Evolutionary conservation across 2,113 vertebrate species (phyloP).

Genomic region (Neofelis nebulosa): DNA sequence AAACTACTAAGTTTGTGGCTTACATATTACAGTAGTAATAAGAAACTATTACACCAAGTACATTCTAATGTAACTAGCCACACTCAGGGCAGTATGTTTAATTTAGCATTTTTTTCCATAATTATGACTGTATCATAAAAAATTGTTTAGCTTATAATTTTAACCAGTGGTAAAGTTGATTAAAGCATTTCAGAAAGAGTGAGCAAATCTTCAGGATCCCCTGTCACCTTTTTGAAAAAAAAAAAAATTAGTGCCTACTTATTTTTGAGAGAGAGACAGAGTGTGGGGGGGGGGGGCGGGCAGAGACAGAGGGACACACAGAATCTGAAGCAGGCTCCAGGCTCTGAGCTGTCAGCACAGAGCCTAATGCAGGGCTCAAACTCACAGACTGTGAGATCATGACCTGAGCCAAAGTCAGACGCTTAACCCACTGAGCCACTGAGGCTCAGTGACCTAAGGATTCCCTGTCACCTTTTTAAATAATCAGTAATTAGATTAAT

Average conservation of each 20-base stretch:
- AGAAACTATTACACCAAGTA: not conserved
- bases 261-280: too few relatives aligned
- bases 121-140: not conserved
- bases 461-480: not conserved
- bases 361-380: too few relatives aligned
- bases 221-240: not conserved
- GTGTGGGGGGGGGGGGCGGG: too few relatives aligned
- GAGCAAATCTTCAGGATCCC: not conserved
- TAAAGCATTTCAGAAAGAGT: not conserved
- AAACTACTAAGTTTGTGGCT: not conserved
- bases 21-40: not conserved
- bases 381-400: too few relatives aligned
- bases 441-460: not conserved
- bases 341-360: too few relatives aligned
- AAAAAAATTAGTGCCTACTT: too few relatives aligned
- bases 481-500: not conserved
- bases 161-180: not conserved
- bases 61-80: not conserved
- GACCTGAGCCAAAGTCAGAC: too few relatives aligned
- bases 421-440: too few relatives aligned
- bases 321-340: too few relatives aligned
- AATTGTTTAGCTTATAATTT: not conserved
- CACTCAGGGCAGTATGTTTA: not conserved
- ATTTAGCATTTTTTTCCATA: not conserved
- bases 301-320: too few relatives aligned